phyloP scores from a whole-genome alignment of 1,140 invertebrate species.

The Aphelinus certus region DNA sequence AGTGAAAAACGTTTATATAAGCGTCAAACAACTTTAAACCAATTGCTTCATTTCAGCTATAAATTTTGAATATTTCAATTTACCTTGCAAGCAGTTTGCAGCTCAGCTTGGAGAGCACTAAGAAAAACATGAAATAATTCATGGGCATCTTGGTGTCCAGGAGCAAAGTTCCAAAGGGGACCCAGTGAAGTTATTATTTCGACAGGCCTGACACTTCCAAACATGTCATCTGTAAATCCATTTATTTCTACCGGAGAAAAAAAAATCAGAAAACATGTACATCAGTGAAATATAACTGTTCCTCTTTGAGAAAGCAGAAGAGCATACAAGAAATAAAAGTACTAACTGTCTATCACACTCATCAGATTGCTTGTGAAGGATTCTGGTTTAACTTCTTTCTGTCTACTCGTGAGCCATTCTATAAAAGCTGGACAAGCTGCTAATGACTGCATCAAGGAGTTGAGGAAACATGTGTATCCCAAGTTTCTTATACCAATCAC shows the following conservation, averaged over 20 bases:
- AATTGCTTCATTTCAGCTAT: too few relatives aligned
- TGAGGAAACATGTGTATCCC: conserved; percentile 87
- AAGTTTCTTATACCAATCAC: conserved; percentile 85
- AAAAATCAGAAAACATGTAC: background rate
- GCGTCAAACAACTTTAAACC: too few relatives aligned
- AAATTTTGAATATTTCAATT: conserved; percentile 43
- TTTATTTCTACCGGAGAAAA: conserved; percentile 72
- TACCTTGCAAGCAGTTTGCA: conserved; percentile 70
- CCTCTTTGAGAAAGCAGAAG: conserved; percentile 16
- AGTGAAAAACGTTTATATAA: conserved; percentile 10
- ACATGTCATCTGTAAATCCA: conserved; percentile 76
- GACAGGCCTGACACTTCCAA: conserved; percentile 74
- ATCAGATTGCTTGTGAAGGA: conserved; percentile 73
- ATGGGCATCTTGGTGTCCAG: conserved; percentile 93
- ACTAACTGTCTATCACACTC: conserved; percentile 72
- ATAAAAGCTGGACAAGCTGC: conserved; percentile 84
- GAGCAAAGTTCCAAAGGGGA: conserved; percentile 83
- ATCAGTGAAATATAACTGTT: background rate
- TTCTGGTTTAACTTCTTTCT: conserved; percentile 67
- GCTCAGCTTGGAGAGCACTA: conserved; percentile 87
- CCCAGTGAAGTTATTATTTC: conserved; percentile 81
- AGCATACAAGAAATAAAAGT: conserved; percentile 20
- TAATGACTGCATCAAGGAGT: conserved; percentile 84
- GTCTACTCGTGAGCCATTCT: conserved; percentile 79
- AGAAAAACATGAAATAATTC: conserved; percentile 89